Conservation (phyloP, 2,888 invertebrate species). For the Conus canariensis region DNA sequence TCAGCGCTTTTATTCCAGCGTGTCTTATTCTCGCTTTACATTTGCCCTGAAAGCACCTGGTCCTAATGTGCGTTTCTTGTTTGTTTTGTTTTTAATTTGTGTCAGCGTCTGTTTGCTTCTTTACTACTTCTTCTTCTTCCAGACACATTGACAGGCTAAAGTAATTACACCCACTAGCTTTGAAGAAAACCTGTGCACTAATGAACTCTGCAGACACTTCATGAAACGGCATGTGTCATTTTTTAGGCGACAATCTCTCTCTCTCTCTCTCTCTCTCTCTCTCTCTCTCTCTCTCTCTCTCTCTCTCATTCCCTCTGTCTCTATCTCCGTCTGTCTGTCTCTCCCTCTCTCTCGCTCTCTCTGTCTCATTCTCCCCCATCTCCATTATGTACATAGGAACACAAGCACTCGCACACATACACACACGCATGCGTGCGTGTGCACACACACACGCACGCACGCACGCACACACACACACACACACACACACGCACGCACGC, state of each 20-base stretch:
- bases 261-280: neutral
- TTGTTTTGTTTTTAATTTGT: too few relatives aligned
- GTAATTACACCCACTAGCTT: neutral
- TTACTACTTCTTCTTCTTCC: neutral
- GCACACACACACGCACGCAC: neutral
- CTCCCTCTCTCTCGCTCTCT: neutral
- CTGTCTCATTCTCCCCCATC: neutral
- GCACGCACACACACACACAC: neutral
- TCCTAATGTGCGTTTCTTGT: too few relatives aligned
- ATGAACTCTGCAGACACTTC: too few relatives aligned
- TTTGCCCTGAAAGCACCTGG: too few relatives aligned
- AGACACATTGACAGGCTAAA: neutral
- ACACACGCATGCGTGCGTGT: neutral
- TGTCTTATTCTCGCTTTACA: too few relatives aligned
- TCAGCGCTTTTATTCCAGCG: too few relatives aligned
- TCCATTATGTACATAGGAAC: neutral
- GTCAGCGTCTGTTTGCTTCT: too few relatives aligned
- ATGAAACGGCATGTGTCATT: too few relatives aligned
- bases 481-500: neutral
- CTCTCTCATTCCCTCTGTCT: neutral
- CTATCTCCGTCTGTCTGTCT: neutral
- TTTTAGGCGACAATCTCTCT: neutral
- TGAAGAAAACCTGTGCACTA: neutral
- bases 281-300: neutral
- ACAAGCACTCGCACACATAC: neutral